Evolutionary conservation across 2,113 vertebrate genomes (phyloP).

Genomic region (Phalacrocorax brasilianus): DNA sequence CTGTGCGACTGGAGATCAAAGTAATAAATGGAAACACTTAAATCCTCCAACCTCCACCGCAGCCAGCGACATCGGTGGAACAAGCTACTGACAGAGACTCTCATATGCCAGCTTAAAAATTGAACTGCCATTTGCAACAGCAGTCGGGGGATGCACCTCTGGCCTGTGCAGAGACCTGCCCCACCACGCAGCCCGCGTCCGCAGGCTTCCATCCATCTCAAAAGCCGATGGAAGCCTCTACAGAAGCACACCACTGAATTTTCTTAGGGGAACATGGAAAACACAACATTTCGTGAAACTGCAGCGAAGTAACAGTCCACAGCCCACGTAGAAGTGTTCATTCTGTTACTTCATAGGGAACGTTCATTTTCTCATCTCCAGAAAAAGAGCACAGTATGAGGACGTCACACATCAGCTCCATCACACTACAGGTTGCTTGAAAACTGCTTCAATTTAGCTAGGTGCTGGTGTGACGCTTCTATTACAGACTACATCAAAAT

Average conservation of each 20-base stretch:
- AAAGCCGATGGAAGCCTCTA: accelerated
- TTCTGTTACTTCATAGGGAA: neutral
- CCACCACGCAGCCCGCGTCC: accelerated
- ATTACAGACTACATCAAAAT: neutral
- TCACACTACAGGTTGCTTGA: neutral
- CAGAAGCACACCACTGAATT: neutral
- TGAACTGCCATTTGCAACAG: accelerated
- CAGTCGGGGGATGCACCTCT: no score
- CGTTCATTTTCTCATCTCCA: neutral
- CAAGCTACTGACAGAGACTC: neutral
- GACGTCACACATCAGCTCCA: neutral
- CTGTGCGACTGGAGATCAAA: conserved; percentile 85
- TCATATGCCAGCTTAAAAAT: neutral
- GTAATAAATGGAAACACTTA: neutral
- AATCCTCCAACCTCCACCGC: neutral
- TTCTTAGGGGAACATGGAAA: accelerated
- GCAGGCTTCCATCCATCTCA: neutral
- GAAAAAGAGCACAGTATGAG: neutral
- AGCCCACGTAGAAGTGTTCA: accelerated
- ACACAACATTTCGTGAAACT: accelerated
- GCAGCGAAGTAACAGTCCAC: neutral
- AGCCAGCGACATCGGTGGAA: neutral
- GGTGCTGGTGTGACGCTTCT: neutral
- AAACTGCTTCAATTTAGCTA: accelerated
- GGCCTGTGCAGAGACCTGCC: neutral